Evolutionary conservation across 2,113 vertebrate genomes (phyloP).

Genomic region (Syngnathoides biaculeatus): DNA sequence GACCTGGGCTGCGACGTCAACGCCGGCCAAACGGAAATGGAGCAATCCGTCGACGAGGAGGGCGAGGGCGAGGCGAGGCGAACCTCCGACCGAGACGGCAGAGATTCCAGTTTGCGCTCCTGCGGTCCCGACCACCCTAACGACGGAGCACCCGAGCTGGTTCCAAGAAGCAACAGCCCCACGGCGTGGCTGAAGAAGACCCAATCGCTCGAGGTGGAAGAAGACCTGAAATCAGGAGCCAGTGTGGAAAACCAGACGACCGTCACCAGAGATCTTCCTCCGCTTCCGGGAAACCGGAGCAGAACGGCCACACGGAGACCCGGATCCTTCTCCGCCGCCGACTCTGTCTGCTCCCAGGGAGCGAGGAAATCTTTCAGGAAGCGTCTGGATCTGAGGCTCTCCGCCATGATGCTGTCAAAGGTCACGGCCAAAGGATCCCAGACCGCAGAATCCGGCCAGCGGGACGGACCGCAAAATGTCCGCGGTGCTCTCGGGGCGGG

Average conservation of each 20-base stretch:
- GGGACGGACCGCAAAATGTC: neutral
- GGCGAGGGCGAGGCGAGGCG: slow-evolving; percentile 32
- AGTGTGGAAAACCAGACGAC: neutral
- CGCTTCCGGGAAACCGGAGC: slow-evolving; percentile 46
- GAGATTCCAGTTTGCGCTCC: slow-evolving; percentile 53
- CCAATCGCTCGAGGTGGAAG: slow-evolving; percentile 11
- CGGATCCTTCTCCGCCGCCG: slow-evolving; percentile 85
- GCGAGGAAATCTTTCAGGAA: slow-evolving; percentile 80
- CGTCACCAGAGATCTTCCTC: slow-evolving; percentile 31
- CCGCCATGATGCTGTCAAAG: slow-evolving; percentile 78
- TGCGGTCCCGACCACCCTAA: slow-evolving; percentile 48
- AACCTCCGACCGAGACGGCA: slow-evolving; percentile 49
- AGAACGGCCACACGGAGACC: slow-evolving; percentile 79
- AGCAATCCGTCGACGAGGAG: slow-evolving; percentile 41
- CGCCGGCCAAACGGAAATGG: slow-evolving; percentile 41
- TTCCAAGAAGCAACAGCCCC: slow-evolving; percentile 77
- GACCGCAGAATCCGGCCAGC: neutral
- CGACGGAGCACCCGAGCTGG: slow-evolving; percentile 65
- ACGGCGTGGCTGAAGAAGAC: slow-evolving; percentile 20
- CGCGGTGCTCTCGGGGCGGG: neutral
- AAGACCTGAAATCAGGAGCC: neutral
- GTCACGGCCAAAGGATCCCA: slow-evolving; percentile 71
- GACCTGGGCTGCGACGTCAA: slow-evolving; percentile 37
- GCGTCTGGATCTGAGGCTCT: slow-evolving; percentile 81
- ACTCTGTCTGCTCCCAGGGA: slow-evolving; percentile 72